Base-by-base conservation (phyloP, 2,113 vertebrate species). In the Tenebrosternarchus preto region DNA sequence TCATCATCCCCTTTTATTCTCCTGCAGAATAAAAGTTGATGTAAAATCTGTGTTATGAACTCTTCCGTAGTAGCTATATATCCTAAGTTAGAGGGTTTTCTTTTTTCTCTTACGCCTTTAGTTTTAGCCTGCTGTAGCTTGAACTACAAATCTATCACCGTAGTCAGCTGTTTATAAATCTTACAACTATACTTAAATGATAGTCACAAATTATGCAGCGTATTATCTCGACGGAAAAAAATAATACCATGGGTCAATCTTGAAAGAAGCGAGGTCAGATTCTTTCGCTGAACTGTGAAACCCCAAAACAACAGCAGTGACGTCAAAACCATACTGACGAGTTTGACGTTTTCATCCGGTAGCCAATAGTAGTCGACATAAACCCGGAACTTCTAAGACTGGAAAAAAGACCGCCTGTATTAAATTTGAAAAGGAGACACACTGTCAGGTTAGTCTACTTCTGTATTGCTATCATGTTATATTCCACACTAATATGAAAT, bases 391-490 rank as follows among this genome's bases (percentile, higher is more conserved):
- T 43, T 60, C 24, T 73, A 66, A 82, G 67, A 57, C 27, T 19
- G 31, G 5, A 17, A 82, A 93, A 93, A 92, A 92, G 86, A 85
- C 88, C 92, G 92, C 88, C 87, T 86, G 78, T 69, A 68, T 90
- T 89, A 20, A 88, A 87, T 75, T 55, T 82, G 84, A 85, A 78
- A 59, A 73, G 36, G 5, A 83, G 20, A 19, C 53, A 22, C 12
- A 4, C 12, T 50, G 20, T 20, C 74, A 85, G 84, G 81, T 87
- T 25, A 53, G 84, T 78, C 24, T n/a, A 11, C 6, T 27, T 68
- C 24, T 31, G 50, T 59, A 55, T 56, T 25, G 75, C 22, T 57
- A 12, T 2, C 50, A 50, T 3, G 15, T 55, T 15, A 55, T 68
- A 36, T 15, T 25, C 15, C 4, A 59, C 11, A 31, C 5, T 0